These are phyloP conservation scores for Sinotaia quadrata DNA, from an alignment of 2,888 invertebrate species.

Conservation along the genomic window DNA sequence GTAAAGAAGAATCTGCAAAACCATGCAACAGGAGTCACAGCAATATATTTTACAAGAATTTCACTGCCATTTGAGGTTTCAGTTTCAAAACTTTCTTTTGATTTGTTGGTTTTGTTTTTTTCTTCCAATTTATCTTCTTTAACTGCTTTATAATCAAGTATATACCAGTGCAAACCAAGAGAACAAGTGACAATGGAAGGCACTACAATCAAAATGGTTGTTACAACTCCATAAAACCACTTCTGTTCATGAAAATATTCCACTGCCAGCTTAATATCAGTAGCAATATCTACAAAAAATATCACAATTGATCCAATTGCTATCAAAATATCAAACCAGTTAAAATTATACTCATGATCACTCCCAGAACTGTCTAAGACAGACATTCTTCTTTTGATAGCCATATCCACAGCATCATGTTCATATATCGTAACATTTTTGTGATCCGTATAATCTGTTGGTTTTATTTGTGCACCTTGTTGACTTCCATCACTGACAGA, in stretches of 20 bases:
- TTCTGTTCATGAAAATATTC: constrained; percentile 48
- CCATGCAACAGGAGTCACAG: constrained; percentile 47
- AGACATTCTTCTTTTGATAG: constrained; percentile 16
- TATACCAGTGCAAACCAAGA: constrained; percentile 58
- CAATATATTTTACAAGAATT: too few relatives aligned
- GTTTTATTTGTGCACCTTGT: background rate
- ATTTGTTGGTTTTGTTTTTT: constrained; percentile 38
- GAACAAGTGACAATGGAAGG: constrained; percentile 55
- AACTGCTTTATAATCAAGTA: constrained; percentile 54
- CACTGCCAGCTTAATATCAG: constrained; percentile 53
- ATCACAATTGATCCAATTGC: constrained; percentile 50
- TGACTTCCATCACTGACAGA: background rate
- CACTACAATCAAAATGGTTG: constrained; percentile 49
- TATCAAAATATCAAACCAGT: constrained; percentile 48
- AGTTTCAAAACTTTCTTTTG: too few relatives aligned
- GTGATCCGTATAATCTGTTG: background rate
- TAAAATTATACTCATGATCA: constrained; percentile 35
- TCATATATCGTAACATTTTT: background rate
- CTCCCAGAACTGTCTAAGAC: constrained; percentile 1
- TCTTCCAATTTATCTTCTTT: too few relatives aligned
- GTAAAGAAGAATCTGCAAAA: constrained; percentile 53
- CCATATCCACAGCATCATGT: constrained; percentile 20
- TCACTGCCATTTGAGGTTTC: too few relatives aligned
- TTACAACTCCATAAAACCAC: constrained; percentile 48
- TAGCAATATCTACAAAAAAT: constrained; percentile 56